phyloP scores from a whole-genome alignment of 2,113 vertebrate species.

The Colinus virginianus region DNA sequence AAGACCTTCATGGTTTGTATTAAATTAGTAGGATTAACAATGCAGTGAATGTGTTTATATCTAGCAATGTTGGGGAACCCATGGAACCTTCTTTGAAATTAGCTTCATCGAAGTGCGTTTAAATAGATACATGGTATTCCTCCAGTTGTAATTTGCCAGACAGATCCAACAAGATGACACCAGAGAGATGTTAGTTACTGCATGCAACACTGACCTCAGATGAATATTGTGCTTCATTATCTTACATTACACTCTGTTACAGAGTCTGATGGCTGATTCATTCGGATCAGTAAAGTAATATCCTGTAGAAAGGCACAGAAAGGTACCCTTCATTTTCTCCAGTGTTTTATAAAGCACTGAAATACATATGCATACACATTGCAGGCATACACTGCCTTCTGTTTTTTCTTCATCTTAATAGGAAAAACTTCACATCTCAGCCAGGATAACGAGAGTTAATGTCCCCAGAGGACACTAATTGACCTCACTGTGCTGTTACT shows the following conservation, averaged over 20 bases:
- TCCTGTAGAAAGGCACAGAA: not conserved
- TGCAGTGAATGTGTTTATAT: conserved; percentile 22
- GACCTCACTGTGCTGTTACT: not conserved
- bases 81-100: conserved; percentile 1
- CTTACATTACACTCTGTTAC: not conserved
- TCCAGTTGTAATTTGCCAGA: conserved; percentile 31
- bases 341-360: not conserved
- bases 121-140: not conserved
- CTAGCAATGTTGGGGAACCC: not conserved
- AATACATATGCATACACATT: not conserved
- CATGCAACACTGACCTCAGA: conserved; percentile 38
- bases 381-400: not conserved
- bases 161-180: not conserved
- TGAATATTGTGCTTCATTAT: conserved; percentile 47
- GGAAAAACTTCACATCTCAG: not conserved
- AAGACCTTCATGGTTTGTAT: not conserved
- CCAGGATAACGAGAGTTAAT: not conserved
- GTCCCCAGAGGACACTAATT: not conserved
- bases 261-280: conserved; percentile 6
- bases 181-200: conserved; percentile 30
- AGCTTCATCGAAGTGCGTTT: conserved; percentile 15
- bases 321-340: not conserved
- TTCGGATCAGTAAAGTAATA: conserved; percentile 41
- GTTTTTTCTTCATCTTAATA: not conserved
- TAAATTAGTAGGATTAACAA: conserved; percentile 44